Percentiles rank a stretch among this genome's conserved stretches.
phyloP scores from a whole-genome alignment of 2,888 invertebrate genomes.

The Cordilura impudica region DNA sequence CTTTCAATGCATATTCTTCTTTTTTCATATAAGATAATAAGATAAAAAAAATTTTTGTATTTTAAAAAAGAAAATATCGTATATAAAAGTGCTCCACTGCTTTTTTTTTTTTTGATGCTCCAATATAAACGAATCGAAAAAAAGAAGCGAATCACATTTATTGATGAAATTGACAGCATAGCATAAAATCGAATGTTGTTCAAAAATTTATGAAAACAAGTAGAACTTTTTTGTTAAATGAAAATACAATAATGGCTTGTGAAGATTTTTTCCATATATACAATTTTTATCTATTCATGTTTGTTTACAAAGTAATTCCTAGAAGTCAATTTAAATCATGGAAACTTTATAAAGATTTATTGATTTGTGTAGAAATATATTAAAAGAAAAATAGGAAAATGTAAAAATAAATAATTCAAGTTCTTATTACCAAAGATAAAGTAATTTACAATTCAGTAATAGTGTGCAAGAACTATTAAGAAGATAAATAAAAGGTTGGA shows the following conservation, averaged over 20 bases:
- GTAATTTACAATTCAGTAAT: too few species aligned
- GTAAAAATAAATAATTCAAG: too few species aligned
- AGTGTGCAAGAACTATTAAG: too few species aligned
- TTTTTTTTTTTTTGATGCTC: background rate
- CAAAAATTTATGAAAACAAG: conserved; percentile 37
- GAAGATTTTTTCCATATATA: background rate
- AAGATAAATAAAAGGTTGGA: too few species aligned
- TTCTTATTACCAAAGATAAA: too few species aligned
- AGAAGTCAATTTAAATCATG: conserved; percentile 58
- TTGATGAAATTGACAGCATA: conserved; percentile 61
- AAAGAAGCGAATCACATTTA: conserved; percentile 52
- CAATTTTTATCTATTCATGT: background rate
- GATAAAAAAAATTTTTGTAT: background rate
- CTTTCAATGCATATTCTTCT: too few species aligned
- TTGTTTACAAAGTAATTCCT: conserved; percentile 50
- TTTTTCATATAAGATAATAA: conserved; percentile 26
- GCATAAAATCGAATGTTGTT: conserved; percentile 59
- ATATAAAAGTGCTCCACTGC: conserved; percentile 38
- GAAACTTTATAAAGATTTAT: conserved; percentile 8
- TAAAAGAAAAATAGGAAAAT: too few species aligned
- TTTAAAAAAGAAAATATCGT: conserved; percentile 17
- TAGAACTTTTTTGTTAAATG: conserved; percentile 1
- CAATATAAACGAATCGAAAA: background rate
- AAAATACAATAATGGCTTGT: conserved; percentile 20
- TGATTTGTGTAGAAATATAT: conserved; percentile 1